These are phyloP conservation scores for Muschampia plurimacula DNA, from an alignment of 2,888 invertebrate genomes.

Conservation along the genomic window DNA sequence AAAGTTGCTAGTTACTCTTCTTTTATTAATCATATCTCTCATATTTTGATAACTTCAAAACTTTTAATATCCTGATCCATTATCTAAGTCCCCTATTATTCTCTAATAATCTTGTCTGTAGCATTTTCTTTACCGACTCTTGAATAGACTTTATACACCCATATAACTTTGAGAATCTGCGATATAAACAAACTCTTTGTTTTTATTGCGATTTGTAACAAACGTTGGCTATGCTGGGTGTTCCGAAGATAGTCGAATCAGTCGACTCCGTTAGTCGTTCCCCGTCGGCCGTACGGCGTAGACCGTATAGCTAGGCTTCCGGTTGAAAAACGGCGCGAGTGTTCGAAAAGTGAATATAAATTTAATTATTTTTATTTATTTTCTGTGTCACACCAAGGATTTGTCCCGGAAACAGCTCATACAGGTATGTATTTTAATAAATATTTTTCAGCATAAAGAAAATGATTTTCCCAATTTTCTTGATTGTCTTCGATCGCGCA, in stretches of 20 bases:
- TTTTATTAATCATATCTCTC: no score
- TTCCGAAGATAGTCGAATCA: slow-evolving; percentile 21
- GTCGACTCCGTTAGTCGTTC: slow-evolving; percentile 57
- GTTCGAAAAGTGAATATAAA: slow-evolving; percentile 63
- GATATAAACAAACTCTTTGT: slow-evolving; percentile 36
- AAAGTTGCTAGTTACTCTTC: no score
- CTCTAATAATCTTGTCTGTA: neutral
- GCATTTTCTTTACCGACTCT: neutral
- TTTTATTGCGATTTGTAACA: slow-evolving; percentile 33
- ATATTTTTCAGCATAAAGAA: slow-evolving; percentile 34
- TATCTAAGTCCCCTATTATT: neutral
- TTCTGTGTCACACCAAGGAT: slow-evolving; percentile 73
- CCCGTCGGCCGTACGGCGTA: slow-evolving; percentile 69
- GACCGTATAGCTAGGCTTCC: slow-evolving; percentile 50
- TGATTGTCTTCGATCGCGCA: slow-evolving; percentile 35
- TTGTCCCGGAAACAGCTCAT: slow-evolving; percentile 49
- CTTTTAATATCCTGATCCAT: neutral
- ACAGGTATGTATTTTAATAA: slow-evolving; percentile 61
- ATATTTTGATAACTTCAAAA: neutral
- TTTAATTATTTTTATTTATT: slow-evolving; percentile 54
- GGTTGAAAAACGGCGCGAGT: slow-evolving; percentile 64
- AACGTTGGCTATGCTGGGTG: neutral
- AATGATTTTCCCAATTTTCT: slow-evolving; percentile 32
- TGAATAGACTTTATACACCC: neutral
- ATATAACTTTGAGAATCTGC: slow-evolving; percentile 32